phyloP scores from a whole-genome alignment of 2,113 vertebrate genomes.

The Apaloderma vittatum region DNA sequence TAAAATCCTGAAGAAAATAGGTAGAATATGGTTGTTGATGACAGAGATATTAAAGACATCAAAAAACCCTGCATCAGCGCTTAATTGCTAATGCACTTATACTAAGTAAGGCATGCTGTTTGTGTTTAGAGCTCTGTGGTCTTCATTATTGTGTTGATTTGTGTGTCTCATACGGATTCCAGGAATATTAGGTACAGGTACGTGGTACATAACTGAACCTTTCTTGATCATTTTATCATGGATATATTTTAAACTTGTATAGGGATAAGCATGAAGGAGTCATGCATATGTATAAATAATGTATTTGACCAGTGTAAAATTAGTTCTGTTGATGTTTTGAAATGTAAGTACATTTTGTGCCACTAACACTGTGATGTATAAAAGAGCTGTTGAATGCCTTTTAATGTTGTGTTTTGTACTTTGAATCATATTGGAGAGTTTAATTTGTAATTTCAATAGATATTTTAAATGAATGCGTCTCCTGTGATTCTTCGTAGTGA shows the following conservation, averaged over 20 bases:
- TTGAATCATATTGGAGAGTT: slow-evolving; percentile 66
- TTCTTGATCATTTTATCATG: slow-evolving; percentile 55
- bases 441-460: slow-evolving; percentile 83
- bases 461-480: slow-evolving; percentile 78
- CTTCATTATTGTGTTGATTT: slow-evolving; percentile 30
- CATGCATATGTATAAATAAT: slow-evolving; percentile 74
- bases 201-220: slow-evolving; percentile 41
- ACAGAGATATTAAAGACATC: background rate
- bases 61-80: background rate
- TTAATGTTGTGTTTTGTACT: slow-evolving; percentile 83
- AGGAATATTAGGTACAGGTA: slow-evolving; percentile 44
- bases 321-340: slow-evolving; percentile 72
- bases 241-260: slow-evolving; percentile 76
- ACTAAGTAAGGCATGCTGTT: slow-evolving; percentile 22
- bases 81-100: background rate
- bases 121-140: slow-evolving; percentile 13
- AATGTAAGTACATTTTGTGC: slow-evolving; percentile 82
- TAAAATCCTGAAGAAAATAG: slow-evolving; percentile 32
- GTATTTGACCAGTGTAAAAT: slow-evolving; percentile 70
- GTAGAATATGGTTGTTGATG: background rate
- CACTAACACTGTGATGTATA: slow-evolving; percentile 93
- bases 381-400: slow-evolving; percentile 80
- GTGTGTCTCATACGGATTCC: slow-evolving; percentile 5
- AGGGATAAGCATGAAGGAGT: slow-evolving; percentile 77
- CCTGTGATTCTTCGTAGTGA: slow-evolving; percentile 28